These are phyloP conservation scores for Serranus cabrilla DNA, from an alignment of 2,797 vertebrate species.

Conservation along the genomic window DNA sequence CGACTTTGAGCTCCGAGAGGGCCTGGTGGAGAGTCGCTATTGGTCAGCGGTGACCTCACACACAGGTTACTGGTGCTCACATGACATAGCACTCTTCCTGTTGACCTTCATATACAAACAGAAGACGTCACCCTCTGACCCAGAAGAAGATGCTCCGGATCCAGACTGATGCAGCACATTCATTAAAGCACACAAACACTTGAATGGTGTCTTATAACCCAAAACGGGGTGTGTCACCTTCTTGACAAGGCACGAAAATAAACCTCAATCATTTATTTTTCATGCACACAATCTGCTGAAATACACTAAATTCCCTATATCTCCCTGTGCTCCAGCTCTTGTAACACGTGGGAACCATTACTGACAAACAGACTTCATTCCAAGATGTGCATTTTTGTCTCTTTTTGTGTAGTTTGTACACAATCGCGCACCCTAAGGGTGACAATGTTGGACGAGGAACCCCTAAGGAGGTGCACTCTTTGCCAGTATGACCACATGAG, in stretches of 20 bases:
- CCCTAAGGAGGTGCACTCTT: conserved; percentile 63
- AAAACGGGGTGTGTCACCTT: conserved; percentile 8
- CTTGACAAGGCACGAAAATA: conserved; percentile 32
- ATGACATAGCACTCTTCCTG: conserved; percentile 96
- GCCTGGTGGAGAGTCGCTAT: conserved; percentile 97
- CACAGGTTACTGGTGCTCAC: conserved; percentile 97
- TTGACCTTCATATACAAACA: conserved; percentile 96
- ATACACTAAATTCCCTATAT: conserved; percentile 26
- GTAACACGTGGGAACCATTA: conserved; percentile 40
- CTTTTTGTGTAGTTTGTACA: conserved; percentile 59
- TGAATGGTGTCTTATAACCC: conserved; percentile 25
- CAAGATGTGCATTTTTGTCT: conserved; percentile 44
- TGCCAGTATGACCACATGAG: conserved; percentile 54
- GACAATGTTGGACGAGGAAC: conserved; percentile 60
- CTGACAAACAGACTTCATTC: conserved; percentile 45
- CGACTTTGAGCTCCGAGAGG: conserved; percentile 97
- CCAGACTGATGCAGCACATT: conserved; percentile 74
- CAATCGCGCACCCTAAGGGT: conserved; percentile 64
- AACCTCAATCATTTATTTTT: conserved; percentile 42
- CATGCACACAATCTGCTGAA: conserved; percentile 38
- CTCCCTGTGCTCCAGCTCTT: conserved; percentile 48
- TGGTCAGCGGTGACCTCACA: conserved; percentile 99
- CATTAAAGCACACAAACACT: conserved; percentile 25
- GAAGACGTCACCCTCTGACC: conserved; percentile 71
- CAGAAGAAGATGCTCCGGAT: conserved; percentile 69